Percentiles rank a stretch among this genome's conserved stretches.
Evolutionary conservation across 2,797 vertebrate genomes (phyloP).

Genomic region (Argyrosomus regius): DNA sequence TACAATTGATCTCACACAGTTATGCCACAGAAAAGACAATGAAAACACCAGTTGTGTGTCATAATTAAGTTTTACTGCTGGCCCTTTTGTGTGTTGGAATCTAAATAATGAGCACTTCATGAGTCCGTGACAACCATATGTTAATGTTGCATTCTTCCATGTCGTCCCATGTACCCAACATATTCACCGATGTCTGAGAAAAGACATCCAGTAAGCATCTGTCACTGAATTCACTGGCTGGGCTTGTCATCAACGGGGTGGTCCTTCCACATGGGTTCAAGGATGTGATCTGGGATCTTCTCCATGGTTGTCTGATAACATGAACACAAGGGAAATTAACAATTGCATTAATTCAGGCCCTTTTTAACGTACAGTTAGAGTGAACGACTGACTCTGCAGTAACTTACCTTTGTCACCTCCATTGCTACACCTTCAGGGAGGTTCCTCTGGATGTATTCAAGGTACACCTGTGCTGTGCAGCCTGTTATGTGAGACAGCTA

Average conservation of each 20-base stretch:
- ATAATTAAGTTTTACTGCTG: neutral
- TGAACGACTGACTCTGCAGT: neutral
- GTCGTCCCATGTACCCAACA: neutral
- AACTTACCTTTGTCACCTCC: slow-evolving; percentile 92
- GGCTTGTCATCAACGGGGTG: slow-evolving; percentile 72
- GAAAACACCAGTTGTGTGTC: neutral
- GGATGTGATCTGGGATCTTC: slow-evolving; percentile 93
- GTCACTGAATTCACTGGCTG: slow-evolving; percentile 71
- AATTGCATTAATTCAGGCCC: neutral
- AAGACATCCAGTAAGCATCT: slow-evolving; percentile 1
- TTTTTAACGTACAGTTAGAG: neutral
- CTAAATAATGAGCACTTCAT: neutral
- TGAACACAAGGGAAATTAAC: slow-evolving; percentile 2
- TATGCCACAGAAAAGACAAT: slow-evolving; percentile 16
- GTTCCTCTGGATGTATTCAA: slow-evolving; percentile 98
- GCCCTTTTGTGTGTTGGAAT: neutral
- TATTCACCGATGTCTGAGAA: neutral
- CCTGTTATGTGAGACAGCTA: slow-evolving; percentile 91
- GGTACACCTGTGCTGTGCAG: slow-evolving; percentile 91
- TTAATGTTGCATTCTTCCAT: neutral
- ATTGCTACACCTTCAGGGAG: slow-evolving; percentile 97
- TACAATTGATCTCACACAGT: neutral
- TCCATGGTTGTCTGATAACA: slow-evolving; percentile 88
- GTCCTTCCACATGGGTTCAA: slow-evolving; percentile 89
- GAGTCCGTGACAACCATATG: neutral